phyloP scores from a whole-genome alignment of 2,888 invertebrate genomes.

The Pteria penguin region DNA sequence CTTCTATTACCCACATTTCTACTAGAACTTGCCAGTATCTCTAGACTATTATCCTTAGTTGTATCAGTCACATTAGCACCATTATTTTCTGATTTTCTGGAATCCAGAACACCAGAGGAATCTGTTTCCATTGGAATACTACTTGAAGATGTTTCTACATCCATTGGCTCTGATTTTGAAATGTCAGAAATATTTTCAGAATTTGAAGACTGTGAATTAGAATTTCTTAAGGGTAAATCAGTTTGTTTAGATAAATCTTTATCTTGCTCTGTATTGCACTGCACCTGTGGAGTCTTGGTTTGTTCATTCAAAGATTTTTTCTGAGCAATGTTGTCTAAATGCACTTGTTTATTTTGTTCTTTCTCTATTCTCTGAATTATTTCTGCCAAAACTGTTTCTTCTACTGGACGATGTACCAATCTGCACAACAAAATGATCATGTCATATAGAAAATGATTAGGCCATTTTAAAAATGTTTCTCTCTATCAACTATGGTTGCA shows the following conservation, averaged over 20 bases:
- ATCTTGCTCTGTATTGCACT: not conserved
- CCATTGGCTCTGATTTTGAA: slow-evolving; percentile 4
- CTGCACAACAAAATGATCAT: slow-evolving; percentile 48
- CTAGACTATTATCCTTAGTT: too few relatives aligned
- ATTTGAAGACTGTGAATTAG: slow-evolving; percentile 4
- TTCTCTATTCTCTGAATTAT: slow-evolving; percentile 65
- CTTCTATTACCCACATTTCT: not conserved
- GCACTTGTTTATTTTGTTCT: slow-evolving; percentile 67
- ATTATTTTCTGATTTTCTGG: slow-evolving; percentile 3
- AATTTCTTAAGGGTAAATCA: not conserved
- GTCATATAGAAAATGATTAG: not conserved
- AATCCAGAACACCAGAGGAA: slow-evolving; percentile 2
- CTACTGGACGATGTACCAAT: slow-evolving; percentile 69
- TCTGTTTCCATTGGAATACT: slow-evolving; percentile 55
- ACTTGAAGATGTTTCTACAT: slow-evolving; percentile 2
- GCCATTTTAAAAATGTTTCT: not conserved
- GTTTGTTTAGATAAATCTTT: slow-evolving; percentile 10
- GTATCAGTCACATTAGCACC: not conserved
- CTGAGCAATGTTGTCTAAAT: slow-evolving; percentile 54
- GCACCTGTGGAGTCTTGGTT: not conserved
- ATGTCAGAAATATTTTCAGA: not conserved
- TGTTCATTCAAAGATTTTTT: not conserved
- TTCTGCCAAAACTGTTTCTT: slow-evolving; percentile 60
- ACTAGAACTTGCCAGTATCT: too few relatives aligned
- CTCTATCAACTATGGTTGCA: not conserved